These are phyloP conservation scores for Terebella lapidaria DNA, from an alignment of 2,888 invertebrate genomes.

Conservation along the genomic window DNA sequence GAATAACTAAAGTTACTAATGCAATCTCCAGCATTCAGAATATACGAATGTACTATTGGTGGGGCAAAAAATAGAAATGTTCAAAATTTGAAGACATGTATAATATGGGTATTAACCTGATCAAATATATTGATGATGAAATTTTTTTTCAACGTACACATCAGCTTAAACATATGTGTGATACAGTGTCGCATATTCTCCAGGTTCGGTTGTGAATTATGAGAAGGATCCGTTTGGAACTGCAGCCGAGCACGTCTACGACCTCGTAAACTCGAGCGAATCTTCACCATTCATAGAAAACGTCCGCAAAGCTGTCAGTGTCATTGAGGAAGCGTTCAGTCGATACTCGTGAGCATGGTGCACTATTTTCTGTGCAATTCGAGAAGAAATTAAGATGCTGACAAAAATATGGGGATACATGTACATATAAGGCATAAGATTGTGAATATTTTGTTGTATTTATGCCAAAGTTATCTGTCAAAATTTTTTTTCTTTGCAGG, in stretches of 20 bases:
- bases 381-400: not conserved
- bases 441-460: not conserved
- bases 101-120: no score
- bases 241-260: conserved; percentile 40
- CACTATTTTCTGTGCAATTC: not conserved
- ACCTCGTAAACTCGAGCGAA: conserved; percentile 27
- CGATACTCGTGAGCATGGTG: not conserved
- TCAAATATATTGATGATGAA: no score
- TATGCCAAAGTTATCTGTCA: no score
- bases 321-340: conserved; percentile 47
- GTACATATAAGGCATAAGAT: not conserved
- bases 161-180: no score
- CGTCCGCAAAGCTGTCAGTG: conserved; percentile 41
- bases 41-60: no score
- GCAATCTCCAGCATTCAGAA: no score
- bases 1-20: no score
- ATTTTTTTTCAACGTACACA: no score
- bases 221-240: conserved; percentile 50
- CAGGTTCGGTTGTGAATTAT: conserved; percentile 50
- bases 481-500: conserved; percentile 58
- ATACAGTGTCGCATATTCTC: no score
- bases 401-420: not conserved
- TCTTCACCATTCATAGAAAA: not conserved
- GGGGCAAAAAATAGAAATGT: no score
- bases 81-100: no score